phyloP scores from a whole-genome alignment of 2,888 invertebrate genomes.

The Tachina grossa region DNA sequence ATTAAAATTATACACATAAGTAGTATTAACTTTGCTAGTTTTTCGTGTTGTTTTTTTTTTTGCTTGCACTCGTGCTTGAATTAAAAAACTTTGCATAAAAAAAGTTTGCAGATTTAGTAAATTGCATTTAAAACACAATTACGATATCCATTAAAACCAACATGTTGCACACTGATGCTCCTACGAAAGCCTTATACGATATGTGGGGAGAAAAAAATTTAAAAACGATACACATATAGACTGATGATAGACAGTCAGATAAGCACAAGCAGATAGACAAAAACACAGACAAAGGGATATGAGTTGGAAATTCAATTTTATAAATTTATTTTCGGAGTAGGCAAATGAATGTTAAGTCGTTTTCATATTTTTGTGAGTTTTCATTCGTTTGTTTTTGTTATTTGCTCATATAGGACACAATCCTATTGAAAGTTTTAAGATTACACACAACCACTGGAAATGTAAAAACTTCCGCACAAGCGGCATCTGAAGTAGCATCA shows the following conservation, averaged over 20 bases:
- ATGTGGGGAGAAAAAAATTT: background rate
- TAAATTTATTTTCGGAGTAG: slow-evolving; percentile 30
- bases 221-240: background rate
- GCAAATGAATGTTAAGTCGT: slow-evolving; percentile 42
- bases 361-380: slow-evolving; percentile 14
- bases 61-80: slow-evolving; percentile 5
- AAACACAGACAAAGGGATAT: slow-evolving; percentile 27
- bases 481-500: background rate
- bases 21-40: slow-evolving; percentile 33
- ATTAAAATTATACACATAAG: slow-evolving; percentile 34
- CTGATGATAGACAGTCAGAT: background rate
- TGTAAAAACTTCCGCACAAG: too few species aligned
- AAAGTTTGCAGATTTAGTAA: slow-evolving; percentile 65
- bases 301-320: slow-evolving; percentile 64
- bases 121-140: slow-evolving; percentile 67
- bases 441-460: too few species aligned
- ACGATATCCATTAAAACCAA: slow-evolving; percentile 55
- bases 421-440: too few species aligned
- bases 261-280: background rate
- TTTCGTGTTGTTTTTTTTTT: background rate
- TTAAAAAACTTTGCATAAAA: slow-evolving; percentile 39
- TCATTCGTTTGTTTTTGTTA: slow-evolving; percentile 18
- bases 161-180: slow-evolving; percentile 48
- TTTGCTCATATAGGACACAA: background rate
- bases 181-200: background rate